Percentiles rank a stretch among this genome's conserved stretches.
phyloP scores from a whole-genome alignment of 2,888 invertebrate genomes.

The Mythimna lalbum region DNA sequence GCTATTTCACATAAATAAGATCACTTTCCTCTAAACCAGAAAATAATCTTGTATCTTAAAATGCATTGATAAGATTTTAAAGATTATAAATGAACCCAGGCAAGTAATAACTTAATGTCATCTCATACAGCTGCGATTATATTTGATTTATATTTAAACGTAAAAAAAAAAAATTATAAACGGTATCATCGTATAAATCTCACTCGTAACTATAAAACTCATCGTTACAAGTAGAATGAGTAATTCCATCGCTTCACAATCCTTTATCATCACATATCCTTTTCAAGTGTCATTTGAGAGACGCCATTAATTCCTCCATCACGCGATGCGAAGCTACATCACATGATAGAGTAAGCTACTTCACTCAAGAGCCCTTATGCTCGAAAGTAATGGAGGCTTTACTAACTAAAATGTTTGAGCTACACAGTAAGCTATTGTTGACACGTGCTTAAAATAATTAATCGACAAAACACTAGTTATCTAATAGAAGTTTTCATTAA shows the following conservation, averaged over 20 bases:
- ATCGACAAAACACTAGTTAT: conserved; percentile 19
- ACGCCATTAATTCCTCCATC: conserved; percentile 70
- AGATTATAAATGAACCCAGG: too few species aligned
- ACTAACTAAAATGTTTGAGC: conserved; percentile 11
- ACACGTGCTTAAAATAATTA: conserved; percentile 13
- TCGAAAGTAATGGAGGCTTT: conserved; percentile 41
- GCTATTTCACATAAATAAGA: too few species aligned
- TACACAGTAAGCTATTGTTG: conserved; percentile 13
- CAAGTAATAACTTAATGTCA: too few species aligned
- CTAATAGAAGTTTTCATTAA: conserved; percentile 33
- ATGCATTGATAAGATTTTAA: too few species aligned
- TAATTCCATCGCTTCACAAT: conserved; percentile 62
- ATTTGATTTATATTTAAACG: too few species aligned
- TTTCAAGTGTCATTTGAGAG: conserved; percentile 71
- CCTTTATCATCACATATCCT: conserved; percentile 65
- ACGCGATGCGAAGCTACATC: conserved; percentile 63
- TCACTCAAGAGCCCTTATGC: conserved; percentile 61
- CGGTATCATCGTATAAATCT: conserved; percentile 20
- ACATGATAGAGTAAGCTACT: conserved; percentile 60
- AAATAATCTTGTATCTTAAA: too few species aligned
- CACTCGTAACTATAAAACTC: conserved; percentile 19
- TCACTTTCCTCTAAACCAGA: too few species aligned
- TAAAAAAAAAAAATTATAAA: conserved; percentile 23
- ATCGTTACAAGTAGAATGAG: conserved; percentile 49
- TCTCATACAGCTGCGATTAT: too few species aligned